Percentiles rank a stretch among this genome's conserved stretches.
Evolutionary conservation across 1,140 invertebrate genomes (phyloP).

Genomic region (Drosophila sproati): DNA sequence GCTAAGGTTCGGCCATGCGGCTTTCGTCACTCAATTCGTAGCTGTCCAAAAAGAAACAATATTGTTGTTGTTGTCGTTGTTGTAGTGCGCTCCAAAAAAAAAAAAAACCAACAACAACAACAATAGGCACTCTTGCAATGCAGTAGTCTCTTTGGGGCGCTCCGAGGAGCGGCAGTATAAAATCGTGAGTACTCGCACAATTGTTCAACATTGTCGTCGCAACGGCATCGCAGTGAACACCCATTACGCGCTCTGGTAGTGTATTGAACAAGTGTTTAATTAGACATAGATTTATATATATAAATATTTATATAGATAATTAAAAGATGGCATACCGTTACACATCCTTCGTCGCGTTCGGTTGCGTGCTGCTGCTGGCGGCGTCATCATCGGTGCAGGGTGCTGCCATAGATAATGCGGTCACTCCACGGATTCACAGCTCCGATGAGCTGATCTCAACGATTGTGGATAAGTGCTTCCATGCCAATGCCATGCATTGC

Average conservation of each 20-base stretch:
- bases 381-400: conserved; percentile 84
- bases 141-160: conserved; percentile 5
- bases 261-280: conserved; percentile 5
- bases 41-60: conserved; percentile 68
- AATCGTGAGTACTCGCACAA: conserved; percentile 74
- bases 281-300: conserved; percentile 25
- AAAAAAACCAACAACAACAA: too few species aligned
- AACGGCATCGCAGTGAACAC: conserved; percentile 75
- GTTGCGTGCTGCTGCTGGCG: conserved; percentile 81
- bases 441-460: conserved; percentile 89
- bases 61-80: neutral
- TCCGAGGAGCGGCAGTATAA: conserved; percentile 83
- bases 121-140: too few species aligned
- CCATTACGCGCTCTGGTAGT: conserved; percentile 70
- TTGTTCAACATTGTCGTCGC: conserved; percentile 82
- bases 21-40: conserved; percentile 64
- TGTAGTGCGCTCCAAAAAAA: conserved; percentile 63
- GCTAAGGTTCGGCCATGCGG: conserved; percentile 51
- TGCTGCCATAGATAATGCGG: conserved; percentile 85
- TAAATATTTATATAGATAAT: conserved; percentile 13
- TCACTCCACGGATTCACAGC: conserved; percentile 86
- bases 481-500: conserved; percentile 88
- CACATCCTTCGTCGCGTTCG: conserved; percentile 76
- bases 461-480: conserved; percentile 90
- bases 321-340: conserved; percentile 69